Evolutionary conservation across 2,113 vertebrate genomes (phyloP).

Genomic region (Poecilia latipinna): DNA sequence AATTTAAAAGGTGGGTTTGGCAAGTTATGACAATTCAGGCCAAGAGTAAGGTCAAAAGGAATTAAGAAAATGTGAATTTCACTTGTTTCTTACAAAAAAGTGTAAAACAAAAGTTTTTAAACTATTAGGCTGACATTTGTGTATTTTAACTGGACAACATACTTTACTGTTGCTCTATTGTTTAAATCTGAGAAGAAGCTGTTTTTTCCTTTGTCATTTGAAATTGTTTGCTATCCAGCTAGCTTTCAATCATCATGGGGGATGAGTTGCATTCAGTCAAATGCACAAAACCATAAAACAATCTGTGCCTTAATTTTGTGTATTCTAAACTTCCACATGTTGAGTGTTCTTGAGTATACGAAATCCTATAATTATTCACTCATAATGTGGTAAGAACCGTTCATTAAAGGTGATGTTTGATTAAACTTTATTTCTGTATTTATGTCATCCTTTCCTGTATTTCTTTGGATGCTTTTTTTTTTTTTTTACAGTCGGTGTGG

Average conservation of each 20-base stretch:
- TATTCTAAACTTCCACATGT: slow-evolving; percentile 12
- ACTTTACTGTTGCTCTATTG: slow-evolving; percentile 6
- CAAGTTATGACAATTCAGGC: background rate
- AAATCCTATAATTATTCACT: slow-evolving; percentile 20
- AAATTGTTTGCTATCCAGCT: slow-evolving; percentile 8
- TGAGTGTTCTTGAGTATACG: slow-evolving; percentile 3
- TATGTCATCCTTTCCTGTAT: slow-evolving; percentile 28
- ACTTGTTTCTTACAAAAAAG: too few relatives aligned
- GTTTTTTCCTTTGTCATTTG: slow-evolving; percentile 14
- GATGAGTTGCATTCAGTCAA: slow-evolving; percentile 14
- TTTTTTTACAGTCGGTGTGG: slow-evolving; percentile 26
- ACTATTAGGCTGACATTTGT: background rate
- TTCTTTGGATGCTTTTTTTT: slow-evolving; percentile 8
- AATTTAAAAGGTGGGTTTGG: background rate
- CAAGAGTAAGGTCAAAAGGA: background rate
- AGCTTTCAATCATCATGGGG: slow-evolving; percentile 39
- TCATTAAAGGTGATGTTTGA: background rate
- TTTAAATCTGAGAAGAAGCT: slow-evolving; percentile 5
- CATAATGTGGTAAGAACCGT: slow-evolving; percentile 18
- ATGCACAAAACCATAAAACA: slow-evolving; percentile 5
- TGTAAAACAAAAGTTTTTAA: too few relatives aligned
- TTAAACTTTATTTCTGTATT: slow-evolving; percentile 15
- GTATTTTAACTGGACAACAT: background rate
- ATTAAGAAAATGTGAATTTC: too few relatives aligned
- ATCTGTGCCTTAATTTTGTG: slow-evolving; percentile 18